Conservation (phyloP, 2,113 vertebrate species). For the Megaceryle torquata region DNA sequence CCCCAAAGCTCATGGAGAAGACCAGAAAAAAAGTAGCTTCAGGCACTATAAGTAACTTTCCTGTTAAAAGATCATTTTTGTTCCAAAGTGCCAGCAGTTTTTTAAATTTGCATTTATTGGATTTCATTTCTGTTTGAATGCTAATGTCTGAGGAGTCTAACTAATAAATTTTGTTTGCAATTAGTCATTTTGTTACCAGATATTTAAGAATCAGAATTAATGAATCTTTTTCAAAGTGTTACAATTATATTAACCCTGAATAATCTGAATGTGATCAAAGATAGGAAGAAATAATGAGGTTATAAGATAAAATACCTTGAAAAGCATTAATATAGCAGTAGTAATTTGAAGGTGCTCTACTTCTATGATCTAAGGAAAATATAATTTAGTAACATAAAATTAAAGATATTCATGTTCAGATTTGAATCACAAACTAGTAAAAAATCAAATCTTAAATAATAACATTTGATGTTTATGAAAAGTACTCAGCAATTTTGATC, state of each 20-base stretch:
- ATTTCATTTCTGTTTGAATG: constrained; percentile 20
- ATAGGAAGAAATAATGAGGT: background rate
- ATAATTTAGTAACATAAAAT: background rate
- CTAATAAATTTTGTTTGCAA: background rate
- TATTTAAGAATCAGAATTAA: background rate
- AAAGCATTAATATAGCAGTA: background rate
- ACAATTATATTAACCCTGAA: background rate
- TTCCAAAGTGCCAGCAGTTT: background rate
- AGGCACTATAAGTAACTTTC: background rate
- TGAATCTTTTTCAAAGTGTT: background rate
- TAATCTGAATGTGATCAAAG: background rate
- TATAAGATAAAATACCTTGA: background rate
- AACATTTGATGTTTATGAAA: background rate
- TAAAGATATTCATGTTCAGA: background rate
- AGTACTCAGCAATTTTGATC: background rate
- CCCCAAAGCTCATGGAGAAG: background rate
- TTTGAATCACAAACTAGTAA: background rate
- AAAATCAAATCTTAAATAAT: background rate
- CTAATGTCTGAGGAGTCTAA: background rate
- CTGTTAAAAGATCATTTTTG: background rate
- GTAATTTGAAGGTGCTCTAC: background rate
- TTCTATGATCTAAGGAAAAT: background rate
- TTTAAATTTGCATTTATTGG: background rate
- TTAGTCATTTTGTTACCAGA: background rate
- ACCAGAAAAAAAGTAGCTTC: background rate